phyloP scores from a whole-genome alignment of 2,113 vertebrate species.

The Menidia beryllina region DNA sequence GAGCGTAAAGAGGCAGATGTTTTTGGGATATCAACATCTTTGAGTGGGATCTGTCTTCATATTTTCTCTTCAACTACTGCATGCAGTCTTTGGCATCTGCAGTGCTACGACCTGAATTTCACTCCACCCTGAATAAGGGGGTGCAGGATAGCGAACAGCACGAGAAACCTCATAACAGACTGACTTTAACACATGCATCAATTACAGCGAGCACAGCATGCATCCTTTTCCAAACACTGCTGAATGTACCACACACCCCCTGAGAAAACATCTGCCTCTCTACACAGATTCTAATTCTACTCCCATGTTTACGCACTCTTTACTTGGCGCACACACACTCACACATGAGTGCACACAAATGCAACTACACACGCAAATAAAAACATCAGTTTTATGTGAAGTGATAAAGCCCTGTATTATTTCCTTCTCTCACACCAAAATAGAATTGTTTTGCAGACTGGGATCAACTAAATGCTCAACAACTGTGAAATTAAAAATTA shows the following conservation, averaged over 20 bases:
- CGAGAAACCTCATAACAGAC: conserved; percentile 52
- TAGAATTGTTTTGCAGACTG: conserved; percentile 22
- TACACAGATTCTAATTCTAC: conserved; percentile 49
- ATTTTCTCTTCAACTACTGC: conserved; percentile 26
- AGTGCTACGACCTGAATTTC: conserved; percentile 53
- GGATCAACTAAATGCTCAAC: conserved; percentile 16
- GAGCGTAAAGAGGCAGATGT: conserved; percentile 9
- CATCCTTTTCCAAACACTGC: conserved; percentile 64
- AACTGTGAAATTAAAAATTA: conserved; percentile 46
- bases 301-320: conserved; percentile 24
- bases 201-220: conserved; percentile 71
- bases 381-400: conserved; percentile 19
- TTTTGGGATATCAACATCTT: conserved; percentile 10
- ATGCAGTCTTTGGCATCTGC: conserved; percentile 45
- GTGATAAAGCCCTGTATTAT: conserved; percentile 13
- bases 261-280: conserved; percentile 78
- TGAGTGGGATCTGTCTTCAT: conserved; percentile 37
- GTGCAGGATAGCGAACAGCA: conserved; percentile 61
- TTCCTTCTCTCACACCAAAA: conserved; percentile 17
- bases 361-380: conserved; percentile 11
- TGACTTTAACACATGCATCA: conserved; percentile 72
- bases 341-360: conserved; percentile 12
- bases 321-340: too few relatives aligned
- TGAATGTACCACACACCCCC: conserved; percentile 55
- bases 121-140: conserved; percentile 50